Conservation (phyloP, 2,113 vertebrate genomes). For the Cettia cetti region DNA sequence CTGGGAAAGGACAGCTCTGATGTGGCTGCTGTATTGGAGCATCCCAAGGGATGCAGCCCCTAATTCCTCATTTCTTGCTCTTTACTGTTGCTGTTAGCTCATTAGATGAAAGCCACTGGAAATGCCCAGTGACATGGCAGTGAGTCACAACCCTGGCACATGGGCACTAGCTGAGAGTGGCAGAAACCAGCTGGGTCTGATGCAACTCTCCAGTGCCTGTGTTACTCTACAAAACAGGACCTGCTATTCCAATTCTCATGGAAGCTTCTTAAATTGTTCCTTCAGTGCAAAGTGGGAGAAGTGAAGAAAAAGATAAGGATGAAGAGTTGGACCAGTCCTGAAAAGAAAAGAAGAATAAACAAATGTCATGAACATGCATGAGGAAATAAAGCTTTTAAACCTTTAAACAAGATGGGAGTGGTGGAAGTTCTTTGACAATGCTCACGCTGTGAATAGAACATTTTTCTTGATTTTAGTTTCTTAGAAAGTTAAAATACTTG, state of each 20-base stretch:
- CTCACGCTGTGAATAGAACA: background rate
- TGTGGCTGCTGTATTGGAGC: background rate
- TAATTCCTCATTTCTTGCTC: background rate
- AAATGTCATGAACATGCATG: background rate
- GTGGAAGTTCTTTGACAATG: background rate
- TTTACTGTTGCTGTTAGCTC: background rate
- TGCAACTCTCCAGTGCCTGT: background rate
- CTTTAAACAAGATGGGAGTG: background rate
- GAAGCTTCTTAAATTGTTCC: background rate
- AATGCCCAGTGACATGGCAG: background rate
- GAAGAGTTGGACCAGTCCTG: background rate
- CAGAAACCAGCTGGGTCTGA: background rate
- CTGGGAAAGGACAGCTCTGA: background rate
- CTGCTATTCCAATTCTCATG: background rate
- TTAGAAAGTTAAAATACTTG: background rate
- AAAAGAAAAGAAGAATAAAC: background rate
- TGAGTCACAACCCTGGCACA: background rate
- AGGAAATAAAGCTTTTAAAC: background rate
- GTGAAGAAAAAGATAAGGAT: background rate
- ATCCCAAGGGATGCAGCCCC: background rate
- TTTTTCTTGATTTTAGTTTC: background rate
- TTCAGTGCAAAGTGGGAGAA: background rate
- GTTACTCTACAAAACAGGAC: background rate
- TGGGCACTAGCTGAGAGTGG: accelerated
- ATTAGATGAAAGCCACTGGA: background rate